These are phyloP conservation scores for Pardalotus punctatus DNA, from an alignment of 2,113 vertebrate genomes.

Conservation along the genomic window DNA sequence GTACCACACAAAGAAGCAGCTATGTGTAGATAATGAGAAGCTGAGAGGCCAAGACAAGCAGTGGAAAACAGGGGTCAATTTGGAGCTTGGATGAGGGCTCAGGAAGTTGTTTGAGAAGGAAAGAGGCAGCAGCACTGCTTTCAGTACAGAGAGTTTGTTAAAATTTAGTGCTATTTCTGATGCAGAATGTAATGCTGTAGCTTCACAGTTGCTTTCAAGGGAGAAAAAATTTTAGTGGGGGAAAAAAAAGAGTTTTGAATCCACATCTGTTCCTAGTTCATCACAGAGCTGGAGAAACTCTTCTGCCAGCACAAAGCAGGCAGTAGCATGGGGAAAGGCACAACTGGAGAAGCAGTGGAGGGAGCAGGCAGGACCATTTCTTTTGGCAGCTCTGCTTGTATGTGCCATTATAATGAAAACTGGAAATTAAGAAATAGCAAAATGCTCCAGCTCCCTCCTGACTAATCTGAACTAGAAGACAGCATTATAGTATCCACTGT, in stretches of 20 bases:
- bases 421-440: background rate
- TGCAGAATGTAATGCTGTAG: background rate
- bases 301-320: background rate
- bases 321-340: background rate
- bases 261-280: background rate
- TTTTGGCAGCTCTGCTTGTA: background rate
- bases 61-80: background rate
- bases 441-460: background rate
- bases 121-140: background rate
- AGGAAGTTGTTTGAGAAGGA: background rate
- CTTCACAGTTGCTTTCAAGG: background rate
- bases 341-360: background rate
- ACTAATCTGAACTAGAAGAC: background rate
- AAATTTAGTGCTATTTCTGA: background rate
- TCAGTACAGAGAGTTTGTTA: background rate
- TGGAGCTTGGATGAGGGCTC: background rate
- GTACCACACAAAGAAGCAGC: constrained; percentile 19
- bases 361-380: background rate
- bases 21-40: background rate
- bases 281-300: background rate
- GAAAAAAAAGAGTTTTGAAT: background rate
- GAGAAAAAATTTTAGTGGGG: background rate
- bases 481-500: background rate
- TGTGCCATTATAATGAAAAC: background rate
- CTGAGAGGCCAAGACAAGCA: background rate